phyloP scores from a whole-genome alignment of 2,888 invertebrate species.

The Parelbella ahira region DNA sequence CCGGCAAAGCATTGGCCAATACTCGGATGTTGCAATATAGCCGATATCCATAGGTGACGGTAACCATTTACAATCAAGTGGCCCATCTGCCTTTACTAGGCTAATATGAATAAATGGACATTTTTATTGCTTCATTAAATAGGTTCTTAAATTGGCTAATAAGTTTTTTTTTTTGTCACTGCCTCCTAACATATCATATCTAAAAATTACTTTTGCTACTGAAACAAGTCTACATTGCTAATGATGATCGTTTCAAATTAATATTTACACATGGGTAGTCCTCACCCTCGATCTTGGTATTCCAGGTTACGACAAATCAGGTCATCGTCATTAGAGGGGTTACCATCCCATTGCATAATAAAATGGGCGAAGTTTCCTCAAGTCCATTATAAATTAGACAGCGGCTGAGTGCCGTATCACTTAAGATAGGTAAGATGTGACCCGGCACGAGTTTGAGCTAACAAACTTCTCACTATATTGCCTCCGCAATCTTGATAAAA shows the following conservation, averaged over 20 bases:
- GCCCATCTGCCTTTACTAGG: too few species aligned
- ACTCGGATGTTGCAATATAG: too few species aligned
- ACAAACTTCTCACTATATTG: slow-evolving; percentile 71
- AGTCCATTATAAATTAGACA: slow-evolving; percentile 81
- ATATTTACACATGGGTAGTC: slow-evolving; percentile 3
- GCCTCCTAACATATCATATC: too few species aligned
- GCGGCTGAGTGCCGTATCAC: slow-evolving; percentile 76
- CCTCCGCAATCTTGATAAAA: slow-evolving; percentile 74
- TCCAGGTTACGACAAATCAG: slow-evolving; percentile 69
- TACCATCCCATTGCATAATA: slow-evolving; percentile 80
- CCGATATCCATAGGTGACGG: too few species aligned
- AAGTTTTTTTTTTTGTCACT: too few species aligned
- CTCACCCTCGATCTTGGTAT: neutral
- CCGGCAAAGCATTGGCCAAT: too few species aligned
- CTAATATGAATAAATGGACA: too few species aligned
- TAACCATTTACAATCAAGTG: too few species aligned
- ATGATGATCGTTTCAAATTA: neutral
- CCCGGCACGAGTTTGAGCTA: slow-evolving; percentile 70
- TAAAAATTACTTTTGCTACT: too few species aligned
- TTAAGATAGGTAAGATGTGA: slow-evolving; percentile 79
- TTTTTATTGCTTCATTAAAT: too few species aligned
- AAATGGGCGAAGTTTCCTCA: slow-evolving; percentile 79
- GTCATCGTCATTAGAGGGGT: slow-evolving; percentile 77
- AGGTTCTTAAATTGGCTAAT: too few species aligned
- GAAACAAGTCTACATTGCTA: too few species aligned